Conservation (phyloP, 1,140 invertebrate species). For the Drosophila pseudoobscura region DNA sequence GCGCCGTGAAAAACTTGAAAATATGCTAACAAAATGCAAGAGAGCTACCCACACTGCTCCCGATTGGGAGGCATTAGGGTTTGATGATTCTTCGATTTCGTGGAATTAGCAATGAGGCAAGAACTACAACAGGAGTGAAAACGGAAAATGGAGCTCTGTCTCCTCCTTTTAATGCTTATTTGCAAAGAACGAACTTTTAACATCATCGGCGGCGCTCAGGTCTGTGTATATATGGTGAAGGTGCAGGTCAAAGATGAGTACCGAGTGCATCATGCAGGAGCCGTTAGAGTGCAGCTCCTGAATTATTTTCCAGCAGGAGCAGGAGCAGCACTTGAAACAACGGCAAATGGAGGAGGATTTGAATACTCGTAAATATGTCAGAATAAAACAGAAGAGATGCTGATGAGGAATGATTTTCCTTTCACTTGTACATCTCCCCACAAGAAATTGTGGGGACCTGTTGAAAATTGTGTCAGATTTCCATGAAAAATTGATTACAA, state of each 20-base stretch:
- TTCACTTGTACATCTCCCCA: too few species aligned
- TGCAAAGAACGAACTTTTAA: conserved; percentile 55
- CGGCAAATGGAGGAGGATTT: too few species aligned
- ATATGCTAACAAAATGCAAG: conserved; percentile 56
- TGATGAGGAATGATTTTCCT: too few species aligned
- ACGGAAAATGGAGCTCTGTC: background rate
- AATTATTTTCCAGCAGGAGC: conserved; percentile 17
- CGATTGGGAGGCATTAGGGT: conserved; percentile 47
- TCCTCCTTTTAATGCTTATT: conserved; percentile 34
- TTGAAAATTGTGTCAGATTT: background rate
- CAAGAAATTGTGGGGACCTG: too few species aligned
- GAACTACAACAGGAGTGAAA: conserved; percentile 23
- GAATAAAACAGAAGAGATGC: too few species aligned
- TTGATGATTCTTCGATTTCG: conserved; percentile 71
- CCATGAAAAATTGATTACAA: conserved; percentile 5
- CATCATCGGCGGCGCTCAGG: conserved; percentile 31
- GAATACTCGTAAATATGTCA: too few species aligned
- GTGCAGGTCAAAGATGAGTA: conserved; percentile 16
- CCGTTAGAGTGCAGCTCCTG: conserved; percentile 28
- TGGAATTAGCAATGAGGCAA: conserved; percentile 66
- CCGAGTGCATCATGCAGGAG: conserved; percentile 34
- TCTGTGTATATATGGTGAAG: background rate
- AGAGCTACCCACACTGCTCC: background rate
- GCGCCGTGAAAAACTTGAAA: conserved; percentile 43
- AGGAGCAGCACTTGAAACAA: background rate